Conservation (phyloP, 1,140 invertebrate genomes). For the Meloidogyne floridensis region DNA sequence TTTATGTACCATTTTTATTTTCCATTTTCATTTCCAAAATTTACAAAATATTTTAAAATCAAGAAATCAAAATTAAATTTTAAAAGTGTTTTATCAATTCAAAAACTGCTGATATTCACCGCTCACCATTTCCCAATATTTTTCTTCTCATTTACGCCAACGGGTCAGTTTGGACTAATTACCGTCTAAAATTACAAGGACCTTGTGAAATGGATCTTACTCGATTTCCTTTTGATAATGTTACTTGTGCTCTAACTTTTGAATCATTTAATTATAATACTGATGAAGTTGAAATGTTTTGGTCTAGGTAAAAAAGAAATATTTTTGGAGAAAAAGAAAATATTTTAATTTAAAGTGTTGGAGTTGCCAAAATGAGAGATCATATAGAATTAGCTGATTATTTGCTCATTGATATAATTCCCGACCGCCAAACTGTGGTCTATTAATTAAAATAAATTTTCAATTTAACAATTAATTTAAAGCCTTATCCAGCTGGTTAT, state of each 20-base stretch:
- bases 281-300: conserved; percentile 52
- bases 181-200: conserved; percentile 63
- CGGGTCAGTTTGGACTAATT: conserved; percentile 66
- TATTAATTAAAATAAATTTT: conserved; percentile 23
- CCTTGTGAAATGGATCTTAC: conserved; percentile 57
- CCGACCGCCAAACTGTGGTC: conserved; percentile 55
- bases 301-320: background rate
- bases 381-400: conserved; percentile 66
- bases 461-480: conserved; percentile 27
- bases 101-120: conserved; percentile 64
- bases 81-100: conserved; percentile 63
- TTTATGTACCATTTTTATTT: too few relatives aligned
- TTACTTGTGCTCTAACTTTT: conserved; percentile 64
- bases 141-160: conserved; percentile 65
- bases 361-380: conserved; percentile 62
- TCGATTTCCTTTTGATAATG: conserved; percentile 64
- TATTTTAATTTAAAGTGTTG: conserved; percentile 51
- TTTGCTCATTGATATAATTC: conserved; percentile 54
- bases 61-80: background rate
- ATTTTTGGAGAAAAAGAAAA: too few relatives aligned
- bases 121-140: conserved; percentile 63
- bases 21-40: too few relatives aligned
- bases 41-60: too few relatives aligned
- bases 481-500: conserved; percentile 64
- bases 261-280: conserved; percentile 66